These are phyloP conservation scores for Podotricha telesiphe DNA, from an alignment of 2,888 invertebrate genomes.

Conservation along the genomic window DNA sequence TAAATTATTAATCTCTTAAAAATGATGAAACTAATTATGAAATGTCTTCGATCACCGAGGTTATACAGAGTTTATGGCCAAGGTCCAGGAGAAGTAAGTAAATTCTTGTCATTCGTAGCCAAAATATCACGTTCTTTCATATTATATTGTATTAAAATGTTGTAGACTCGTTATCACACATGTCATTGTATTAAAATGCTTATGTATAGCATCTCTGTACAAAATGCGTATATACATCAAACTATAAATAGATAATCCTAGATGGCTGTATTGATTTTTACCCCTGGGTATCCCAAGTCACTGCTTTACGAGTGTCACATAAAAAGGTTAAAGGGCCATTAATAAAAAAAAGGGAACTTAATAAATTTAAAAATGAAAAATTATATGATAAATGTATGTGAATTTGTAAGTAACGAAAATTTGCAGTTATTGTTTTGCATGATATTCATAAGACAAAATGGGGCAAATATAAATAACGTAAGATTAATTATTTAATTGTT, in stretches of 20 bases:
- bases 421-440: neutral
- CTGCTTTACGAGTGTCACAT: neutral
- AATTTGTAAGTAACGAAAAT: no score
- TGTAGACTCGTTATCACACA: neutral
- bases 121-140: neutral
- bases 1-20: slow-evolving; percentile 24
- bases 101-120: neutral
- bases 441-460: neutral
- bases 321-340: neutral
- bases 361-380: no score
- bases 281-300: slow-evolving; percentile 17
- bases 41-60: slow-evolving; percentile 88
- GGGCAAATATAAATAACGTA: no score
- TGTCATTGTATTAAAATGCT: neutral
- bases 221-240: slow-evolving; percentile 1
- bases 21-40: slow-evolving; percentile 80
- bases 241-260: slow-evolving; percentile 7
- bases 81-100: slow-evolving; percentile 55
- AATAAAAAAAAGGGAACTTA: neutral
- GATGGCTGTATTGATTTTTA: slow-evolving; percentile 30
- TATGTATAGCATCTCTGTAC: neutral
- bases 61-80: slow-evolving; percentile 88
- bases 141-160: neutral
- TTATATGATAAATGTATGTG: no score
- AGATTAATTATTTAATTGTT: neutral